Evolutionary conservation across 2,797 vertebrate genomes (phyloP), one percentile per base, ranked within the genome.

Genomic region (Setipinna tenuifilis): DNA sequence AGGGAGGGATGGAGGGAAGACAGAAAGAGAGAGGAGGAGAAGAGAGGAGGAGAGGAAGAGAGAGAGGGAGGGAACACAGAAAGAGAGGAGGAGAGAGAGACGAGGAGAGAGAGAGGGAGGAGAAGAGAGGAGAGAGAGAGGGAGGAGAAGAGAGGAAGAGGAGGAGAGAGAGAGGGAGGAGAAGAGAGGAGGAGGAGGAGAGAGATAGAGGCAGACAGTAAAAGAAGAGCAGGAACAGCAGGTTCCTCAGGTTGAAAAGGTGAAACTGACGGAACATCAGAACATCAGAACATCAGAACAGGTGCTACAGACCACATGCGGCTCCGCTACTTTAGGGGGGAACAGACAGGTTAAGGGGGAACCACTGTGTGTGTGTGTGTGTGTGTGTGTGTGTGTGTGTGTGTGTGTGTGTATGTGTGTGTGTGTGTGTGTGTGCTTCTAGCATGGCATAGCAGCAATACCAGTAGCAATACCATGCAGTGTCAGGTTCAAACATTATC

Each of bases 31-130:
- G 12, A 5, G 31, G 25, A n/a, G 6, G 46, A n/a, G 75, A 16
- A 65, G 83, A 31, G 68, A 21, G 78, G 71, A 44, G 12, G 17
- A 86, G 41, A 89, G 82, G 23, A 28, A 84, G 0, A 0, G 82
- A 68, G 87, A 41, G 85, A 75, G 4, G 86, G 2, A 44, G 75
- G 46, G 31, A 48, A 17, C 0, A 68, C 35, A 58, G n/a, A 75
- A 25, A 83, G 23, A 23, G 44, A 48, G 12, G 16, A 12, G 21
- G 25, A 84, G 28, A 31, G 41, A 71, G 6, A 81, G n/a, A 84
- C 25, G n/a, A 17, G 68, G 28, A 35, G 41, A 46, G 28, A 44
- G 6, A 61, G 46, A 65, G 31, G 80, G 58, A 23, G 61, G 61
- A 21, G 21, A 21, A 25, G 28, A 25, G 23, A 17, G 48, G 17